Base-by-base conservation (phyloP, 2,797 vertebrate genomes). In the Streptopelia turtur region DNA sequence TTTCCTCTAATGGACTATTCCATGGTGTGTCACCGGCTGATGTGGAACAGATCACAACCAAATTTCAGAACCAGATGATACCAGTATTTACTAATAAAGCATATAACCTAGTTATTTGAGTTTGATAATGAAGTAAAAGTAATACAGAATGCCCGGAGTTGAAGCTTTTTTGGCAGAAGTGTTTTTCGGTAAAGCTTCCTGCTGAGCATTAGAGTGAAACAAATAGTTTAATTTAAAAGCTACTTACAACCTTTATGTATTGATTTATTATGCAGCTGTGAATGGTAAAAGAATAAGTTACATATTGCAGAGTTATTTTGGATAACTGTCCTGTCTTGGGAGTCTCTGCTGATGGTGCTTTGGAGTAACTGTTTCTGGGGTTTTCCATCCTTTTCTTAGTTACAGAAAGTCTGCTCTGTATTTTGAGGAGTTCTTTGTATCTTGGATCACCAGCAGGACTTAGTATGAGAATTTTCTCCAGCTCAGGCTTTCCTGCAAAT, bases 181-280 rank as follows among this genome's bases (percentile, higher is more conserved):
- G 30, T 30, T 84, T 86, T 93, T 74, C 50, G 47, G 80, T 56
- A 47, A 87, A 82, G 35, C 52, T 94, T 91, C 47, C 68, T 90
- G 53, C 53, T 85, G 75, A 89, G 33, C 57, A 43, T 74, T 86
- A 33, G 72, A 93, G 31, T 72, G 80, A 86, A 93, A 75, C 37
- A 81, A 74, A 57, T 43, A 71, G 61, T 43, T 95, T 94, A 37
- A 78, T 92, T 91, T 63, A 89, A 81, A 68, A 95, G 79, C 89
- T 92, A 78, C 84, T 85, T 94, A 41, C 21, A 85, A 33, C 37
- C 22, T 86, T 85, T 89, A 53, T 89, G 31, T 83, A 57, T 92
- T 87, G 89, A 92, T 96, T 92, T 95, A 87, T 87, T 89, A 33
- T 25, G 39, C 70, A 93, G 71, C 64, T 91, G 64, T 64, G 69